Evolutionary conservation across 2,888 invertebrate genomes (phyloP), one percentile per base, ranked within the genome.

Genomic region (Tetheella fluctuosa): DNA sequence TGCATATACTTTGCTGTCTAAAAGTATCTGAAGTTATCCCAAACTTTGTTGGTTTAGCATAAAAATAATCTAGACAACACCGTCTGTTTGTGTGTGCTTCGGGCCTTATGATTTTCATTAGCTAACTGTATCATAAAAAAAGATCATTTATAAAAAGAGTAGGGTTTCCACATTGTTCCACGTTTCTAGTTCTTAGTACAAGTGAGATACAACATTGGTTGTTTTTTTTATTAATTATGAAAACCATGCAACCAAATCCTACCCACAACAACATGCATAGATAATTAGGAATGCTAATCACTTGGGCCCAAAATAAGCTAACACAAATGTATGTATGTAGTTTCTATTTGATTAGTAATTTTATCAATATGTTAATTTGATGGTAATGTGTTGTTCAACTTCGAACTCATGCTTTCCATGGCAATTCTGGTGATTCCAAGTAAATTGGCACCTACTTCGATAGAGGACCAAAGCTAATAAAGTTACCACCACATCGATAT

Each of bases 281-380:
- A n/a, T 48, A 48, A 48, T 48, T 48, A 48, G 48, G 17, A 48
- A 48, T 20, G 48, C 17, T 20, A 20, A 48, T 48, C 48, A 48
- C 10, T 48, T 20, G 48, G 10, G 20, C 20, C 48, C 20, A n/a
- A 20, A 20, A 48, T 20, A 48, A 17, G 15, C 48, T 48, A 48
- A n/a, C 17, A 20, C 17, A 48, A 17, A 48, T 48, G 20, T 20
- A 17, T n/a, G n/a, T n/a, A 42, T 42, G 17, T 17, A 2, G 48
- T 57, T 61, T 62, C 59, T 34, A 60, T 58, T 52, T 58, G 42
- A 30, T 25, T 37, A 20, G 20, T 37, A 15, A 37, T 15, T 17
- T 48, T 8, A 48, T 48, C 42, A 15, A n/a, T n/a, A 39, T 15
- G 2, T 34, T 1, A 34, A 34, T 34, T 34, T 13, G 5, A 2